Percentiles rank a stretch among this genome's conserved stretches.
phyloP scores from a whole-genome alignment of 2,113 vertebrate genomes.

The human region GRCh38 chr2:195009501-195010000 shows the following conservation, averaged over 20 bases:
- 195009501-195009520: background rate
- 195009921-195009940: background rate
- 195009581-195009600: background rate
- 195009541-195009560: constrained; percentile 34
- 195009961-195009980: background rate
- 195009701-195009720: constrained; percentile 40
- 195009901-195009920: background rate
- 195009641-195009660: background rate
- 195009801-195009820: background rate
- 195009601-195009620: background rate
- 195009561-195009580: background rate
- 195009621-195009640: background rate
- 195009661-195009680: background rate
- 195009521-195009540: background rate
- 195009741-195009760: background rate
- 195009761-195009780: constrained; percentile 29
- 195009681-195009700: background rate
- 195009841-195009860: background rate
- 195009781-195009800: background rate
- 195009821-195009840: background rate
- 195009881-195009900: background rate
- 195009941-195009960: background rate
- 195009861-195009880: background rate
- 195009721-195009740: background rate
- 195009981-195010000: background rate